These are phyloP conservation scores for Neogobius melanostomus DNA, from an alignment of 2,113 vertebrate species.

Conservation along the genomic window DNA sequence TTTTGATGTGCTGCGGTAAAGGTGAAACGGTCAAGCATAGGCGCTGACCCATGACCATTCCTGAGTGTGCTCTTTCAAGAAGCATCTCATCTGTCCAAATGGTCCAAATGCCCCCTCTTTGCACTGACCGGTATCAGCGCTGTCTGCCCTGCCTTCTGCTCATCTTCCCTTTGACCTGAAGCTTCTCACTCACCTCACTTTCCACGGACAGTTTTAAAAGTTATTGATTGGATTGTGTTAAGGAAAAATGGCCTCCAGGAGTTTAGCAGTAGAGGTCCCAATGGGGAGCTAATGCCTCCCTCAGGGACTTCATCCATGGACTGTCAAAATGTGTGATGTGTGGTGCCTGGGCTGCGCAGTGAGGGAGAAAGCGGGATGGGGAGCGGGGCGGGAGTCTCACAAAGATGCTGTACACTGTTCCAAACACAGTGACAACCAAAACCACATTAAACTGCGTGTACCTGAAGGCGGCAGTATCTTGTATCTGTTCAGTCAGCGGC, in stretches of 20 bases:
- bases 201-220: conserved; percentile 50
- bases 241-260: conserved; percentile 46
- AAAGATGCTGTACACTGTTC: conserved; percentile 16
- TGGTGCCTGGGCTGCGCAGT: conserved; percentile 35
- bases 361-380: neutral
- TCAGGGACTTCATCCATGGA: conserved; percentile 50
- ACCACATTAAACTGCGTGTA: conserved; percentile 46
- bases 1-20: conserved; percentile 23
- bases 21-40: conserved; percentile 44
- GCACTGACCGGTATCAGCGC: conserved; percentile 24
- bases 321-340: conserved; percentile 60
- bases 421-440: conserved; percentile 31
- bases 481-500: conserved; percentile 41
- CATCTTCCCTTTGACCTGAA: conserved; percentile 7
- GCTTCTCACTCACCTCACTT: conserved; percentile 32
- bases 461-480: conserved; percentile 38
- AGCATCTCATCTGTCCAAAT: conserved; percentile 12
- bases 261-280: conserved; percentile 49
- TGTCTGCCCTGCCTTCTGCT: conserved; percentile 5
- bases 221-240: conserved; percentile 64
- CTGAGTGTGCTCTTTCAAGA: conserved; percentile 15
- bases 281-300: conserved; percentile 57
- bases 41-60: conserved; percentile 43
- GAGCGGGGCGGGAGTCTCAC: conserved; percentile 14
- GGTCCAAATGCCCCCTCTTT: conserved; percentile 40